These are phyloP conservation scores for Heteromormyrus szaboi DNA, from an alignment of 2,797 vertebrate genomes.

Conservation along the genomic window DNA sequence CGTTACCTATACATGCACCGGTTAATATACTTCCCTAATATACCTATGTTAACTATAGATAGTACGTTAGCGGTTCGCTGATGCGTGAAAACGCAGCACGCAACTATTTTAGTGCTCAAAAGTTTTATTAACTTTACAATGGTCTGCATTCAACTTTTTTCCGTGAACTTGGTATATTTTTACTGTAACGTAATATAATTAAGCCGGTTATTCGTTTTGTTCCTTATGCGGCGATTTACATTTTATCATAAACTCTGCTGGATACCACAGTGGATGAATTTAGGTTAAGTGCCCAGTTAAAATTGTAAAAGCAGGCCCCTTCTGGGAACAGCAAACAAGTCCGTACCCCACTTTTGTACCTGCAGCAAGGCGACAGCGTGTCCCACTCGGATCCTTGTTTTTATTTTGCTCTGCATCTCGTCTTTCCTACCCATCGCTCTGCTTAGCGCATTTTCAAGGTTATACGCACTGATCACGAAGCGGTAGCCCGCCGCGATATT, in stretches of 20 bases:
- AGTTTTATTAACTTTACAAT: not conserved
- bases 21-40: not conserved
- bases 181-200: not conserved
- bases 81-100: not conserved
- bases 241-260: not conserved
- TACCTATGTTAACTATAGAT: not conserved
- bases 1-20: not conserved
- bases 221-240: not conserved
- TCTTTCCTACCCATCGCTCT: not conserved
- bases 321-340: not conserved
- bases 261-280: not conserved
- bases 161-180: not conserved
- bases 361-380: not conserved
- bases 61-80: not conserved
- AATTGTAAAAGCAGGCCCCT: not conserved
- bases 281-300: not conserved
- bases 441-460: conserved; percentile 45
- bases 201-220: not conserved
- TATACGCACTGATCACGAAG: conserved; percentile 40
- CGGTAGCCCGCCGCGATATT: conserved; percentile 12
- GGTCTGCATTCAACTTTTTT: not conserved
- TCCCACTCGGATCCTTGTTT: not conserved
- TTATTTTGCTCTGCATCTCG: not conserved
- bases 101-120: not conserved
- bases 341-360: not conserved